phyloP scores from a whole-genome alignment of 2,888 invertebrate species.

The Drosophila crucigera region DNA sequence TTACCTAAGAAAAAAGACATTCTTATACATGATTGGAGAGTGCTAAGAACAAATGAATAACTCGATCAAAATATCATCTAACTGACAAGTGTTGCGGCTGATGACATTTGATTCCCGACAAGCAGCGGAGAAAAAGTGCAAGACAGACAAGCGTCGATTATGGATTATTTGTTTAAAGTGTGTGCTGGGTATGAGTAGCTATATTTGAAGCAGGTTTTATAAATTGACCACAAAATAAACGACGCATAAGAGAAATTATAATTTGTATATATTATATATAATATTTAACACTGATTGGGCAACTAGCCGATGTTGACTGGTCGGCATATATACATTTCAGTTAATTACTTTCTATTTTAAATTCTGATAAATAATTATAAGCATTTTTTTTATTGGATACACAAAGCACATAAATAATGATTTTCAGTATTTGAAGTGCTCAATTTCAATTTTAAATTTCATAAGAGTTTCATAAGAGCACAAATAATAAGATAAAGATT shows the following conservation, averaged over 20 bases:
- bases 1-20: slow-evolving; percentile 4
- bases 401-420: not conserved
- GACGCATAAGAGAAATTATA: not conserved
- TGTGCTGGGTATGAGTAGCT: not conserved
- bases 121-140: slow-evolving; percentile 19
- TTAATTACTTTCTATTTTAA: not conserved
- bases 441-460: not conserved
- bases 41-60: slow-evolving; percentile 27
- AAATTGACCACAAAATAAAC: not conserved
- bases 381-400: not conserved
- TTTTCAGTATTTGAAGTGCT: not conserved
- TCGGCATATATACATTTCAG: not conserved
- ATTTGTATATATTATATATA: not conserved
- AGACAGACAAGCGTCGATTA: slow-evolving; percentile 11
- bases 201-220: slow-evolving; percentile 3
- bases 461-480: not conserved
- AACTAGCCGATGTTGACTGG: not conserved
- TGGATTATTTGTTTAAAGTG: slow-evolving; percentile 28
- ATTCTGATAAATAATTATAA: not conserved
- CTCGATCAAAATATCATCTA: slow-evolving; percentile 40
- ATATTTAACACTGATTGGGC: not conserved
- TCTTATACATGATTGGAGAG: slow-evolving; percentile 25
- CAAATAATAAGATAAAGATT: not conserved
- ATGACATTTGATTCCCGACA: slow-evolving; percentile 31
- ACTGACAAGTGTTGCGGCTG: slow-evolving; percentile 24